These are phyloP conservation scores for Trogon surrucura DNA, from an alignment of 2,113 vertebrate species.

Conservation along the genomic window DNA sequence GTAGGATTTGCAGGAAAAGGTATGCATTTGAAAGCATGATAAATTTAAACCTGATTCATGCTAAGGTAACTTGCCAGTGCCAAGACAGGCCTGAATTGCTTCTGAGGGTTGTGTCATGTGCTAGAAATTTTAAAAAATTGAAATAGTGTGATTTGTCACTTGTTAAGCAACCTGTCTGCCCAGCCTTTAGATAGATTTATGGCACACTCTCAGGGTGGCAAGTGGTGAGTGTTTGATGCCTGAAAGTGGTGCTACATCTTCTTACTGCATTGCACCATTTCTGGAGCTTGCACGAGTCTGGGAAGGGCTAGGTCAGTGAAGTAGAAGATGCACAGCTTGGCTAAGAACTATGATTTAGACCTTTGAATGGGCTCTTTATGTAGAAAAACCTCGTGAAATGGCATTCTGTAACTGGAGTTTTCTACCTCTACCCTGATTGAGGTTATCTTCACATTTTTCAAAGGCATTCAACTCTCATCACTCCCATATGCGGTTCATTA, in stretches of 20 bases:
- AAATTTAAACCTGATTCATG: slow-evolving; percentile 21
- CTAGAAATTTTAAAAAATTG: not conserved
- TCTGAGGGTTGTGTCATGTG: not conserved
- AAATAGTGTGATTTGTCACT: not conserved
- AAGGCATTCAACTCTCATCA: not conserved
- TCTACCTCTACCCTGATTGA: slow-evolving; percentile 23
- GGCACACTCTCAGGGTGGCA: not conserved
- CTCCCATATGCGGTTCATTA: not conserved
- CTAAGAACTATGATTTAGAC: not conserved
- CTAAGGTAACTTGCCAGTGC: not conserved
- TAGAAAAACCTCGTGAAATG: not conserved
- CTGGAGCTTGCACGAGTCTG: not conserved
- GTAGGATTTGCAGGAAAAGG: slow-evolving; percentile 31
- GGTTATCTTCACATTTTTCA: slow-evolving; percentile 40
- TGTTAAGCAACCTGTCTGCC: slow-evolving; percentile 5
- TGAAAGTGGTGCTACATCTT: not conserved
- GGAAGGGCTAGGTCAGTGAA: not conserved
- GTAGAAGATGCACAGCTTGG: not conserved
- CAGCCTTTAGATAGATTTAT: not conserved
- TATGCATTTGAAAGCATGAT: slow-evolving; percentile 14
- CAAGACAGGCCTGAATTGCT: not conserved
- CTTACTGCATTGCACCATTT: not conserved
- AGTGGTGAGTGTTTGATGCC: not conserved
- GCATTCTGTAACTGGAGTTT: slow-evolving; percentile 24
- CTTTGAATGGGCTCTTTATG: not conserved